These are phyloP conservation scores for Junonia oenone DNA, from an alignment of 2,888 invertebrate species.

Conservation along the genomic window DNA sequence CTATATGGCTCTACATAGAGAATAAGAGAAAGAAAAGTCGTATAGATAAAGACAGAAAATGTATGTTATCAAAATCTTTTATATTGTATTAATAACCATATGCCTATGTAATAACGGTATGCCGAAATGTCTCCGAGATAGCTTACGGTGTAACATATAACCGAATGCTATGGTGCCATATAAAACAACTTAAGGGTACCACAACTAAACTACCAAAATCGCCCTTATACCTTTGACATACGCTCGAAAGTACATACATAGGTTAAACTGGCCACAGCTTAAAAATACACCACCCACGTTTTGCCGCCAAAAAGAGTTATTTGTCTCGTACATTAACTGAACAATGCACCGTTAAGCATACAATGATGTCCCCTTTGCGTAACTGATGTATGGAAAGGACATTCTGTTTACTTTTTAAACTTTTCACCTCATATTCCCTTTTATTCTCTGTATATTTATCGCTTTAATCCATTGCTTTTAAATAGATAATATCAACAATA, in stretches of 20 bases:
- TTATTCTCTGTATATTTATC: conserved; percentile 3
- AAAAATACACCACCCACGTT: conserved; percentile 56
- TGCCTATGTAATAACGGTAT: conserved; percentile 46
- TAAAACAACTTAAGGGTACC: conserved; percentile 40
- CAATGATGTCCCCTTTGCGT: conserved; percentile 42
- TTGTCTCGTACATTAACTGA: conserved; percentile 61
- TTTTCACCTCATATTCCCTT: no score
- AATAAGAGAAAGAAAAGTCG: no score
- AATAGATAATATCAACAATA: neutral
- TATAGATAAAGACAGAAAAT: no score
- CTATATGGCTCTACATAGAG: no score
- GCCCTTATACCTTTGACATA: conserved; percentile 27
- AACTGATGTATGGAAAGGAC: conserved; percentile 30
- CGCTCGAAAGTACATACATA: conserved; percentile 18
- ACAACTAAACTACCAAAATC: conserved; percentile 36
- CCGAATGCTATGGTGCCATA: conserved; percentile 59
- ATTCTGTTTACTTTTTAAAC: conserved; percentile 19
- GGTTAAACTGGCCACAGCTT: conserved; percentile 30
- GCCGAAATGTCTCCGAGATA: conserved; percentile 47
- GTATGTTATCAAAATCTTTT: neutral
- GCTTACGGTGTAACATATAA: conserved; percentile 51
- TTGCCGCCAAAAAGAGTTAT: conserved; percentile 57
- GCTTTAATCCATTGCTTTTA: neutral
- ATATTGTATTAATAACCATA: neutral
- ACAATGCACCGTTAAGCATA: conserved; percentile 68